Percentiles rank a stretch among this genome's conserved stretches.
Conservation (phyloP, 2,113 vertebrate species). For the Vireo altiloquus region DNA sequence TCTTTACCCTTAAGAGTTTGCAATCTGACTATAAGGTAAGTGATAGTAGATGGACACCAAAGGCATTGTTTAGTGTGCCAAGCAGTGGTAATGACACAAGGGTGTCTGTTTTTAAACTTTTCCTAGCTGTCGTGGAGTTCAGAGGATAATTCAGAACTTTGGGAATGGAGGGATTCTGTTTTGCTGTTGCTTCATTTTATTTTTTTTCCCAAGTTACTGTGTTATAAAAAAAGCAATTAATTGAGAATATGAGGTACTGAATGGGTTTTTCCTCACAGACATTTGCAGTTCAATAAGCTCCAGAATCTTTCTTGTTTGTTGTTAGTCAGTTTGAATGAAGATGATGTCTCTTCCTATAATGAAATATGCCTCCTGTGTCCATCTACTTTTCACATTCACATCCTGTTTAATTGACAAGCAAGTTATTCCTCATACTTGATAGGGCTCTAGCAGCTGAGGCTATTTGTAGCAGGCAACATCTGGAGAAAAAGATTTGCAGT, state of each 20-base stretch:
- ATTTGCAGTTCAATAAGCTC: background rate
- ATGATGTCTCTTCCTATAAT: background rate
- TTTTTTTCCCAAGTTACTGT: background rate
- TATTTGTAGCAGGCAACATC: background rate
- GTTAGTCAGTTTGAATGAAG: background rate
- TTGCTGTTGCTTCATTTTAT: background rate
- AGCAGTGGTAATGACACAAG: background rate
- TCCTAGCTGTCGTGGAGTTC: background rate
- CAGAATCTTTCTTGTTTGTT: background rate
- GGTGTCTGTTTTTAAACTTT: background rate
- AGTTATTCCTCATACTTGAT: background rate
- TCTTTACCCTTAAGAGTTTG: background rate
- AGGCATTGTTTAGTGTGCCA: background rate
- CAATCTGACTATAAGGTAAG: background rate
- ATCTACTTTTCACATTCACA: background rate
- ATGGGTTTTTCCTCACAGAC: background rate
- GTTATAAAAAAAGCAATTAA: background rate
- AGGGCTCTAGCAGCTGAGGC: background rate
- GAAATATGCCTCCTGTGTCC: background rate
- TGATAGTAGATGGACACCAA: background rate
- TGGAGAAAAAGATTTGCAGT: background rate
- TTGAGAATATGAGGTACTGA: background rate
- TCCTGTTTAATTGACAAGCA: background rate
- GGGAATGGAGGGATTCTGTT: background rate
- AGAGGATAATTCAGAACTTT: background rate